Evolutionary conservation across 2,888 invertebrate species (phyloP), one percentile per base, ranked within the genome.

Genomic region (Galeopsomyia nigrocyanea): DNA sequence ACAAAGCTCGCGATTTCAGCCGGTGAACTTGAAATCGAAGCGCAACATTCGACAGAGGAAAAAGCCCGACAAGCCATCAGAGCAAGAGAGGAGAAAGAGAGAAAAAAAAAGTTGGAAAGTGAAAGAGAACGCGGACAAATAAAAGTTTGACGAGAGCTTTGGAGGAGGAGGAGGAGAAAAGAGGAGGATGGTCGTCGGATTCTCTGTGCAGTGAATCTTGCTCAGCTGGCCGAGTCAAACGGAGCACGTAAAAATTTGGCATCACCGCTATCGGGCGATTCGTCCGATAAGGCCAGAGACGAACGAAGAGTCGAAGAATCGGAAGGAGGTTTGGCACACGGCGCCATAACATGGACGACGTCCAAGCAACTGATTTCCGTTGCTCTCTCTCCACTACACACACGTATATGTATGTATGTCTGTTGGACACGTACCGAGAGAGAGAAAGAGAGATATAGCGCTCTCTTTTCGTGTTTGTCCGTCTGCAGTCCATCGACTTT

Each of bases 361-460:
- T 81, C 82, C 82, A 82, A 81, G 77, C 80, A 77, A 79, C 82
- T 82, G 82, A 82, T 82, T 82, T 81, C 77, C 79, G 76, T 39
- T 39, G 39, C 67, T 77, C 73, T 31, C 5, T 5, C n/a, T 50
- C 55, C 49, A 22, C 16, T 22, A 9, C 31, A 10, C 57, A 9
- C 26, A 74, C 77, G 77, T 74, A 55, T 71, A 50, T 68, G 68
- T 63, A 61, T 55, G 22, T 22, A 22, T 21, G 22, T 55, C 55
- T 19, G 55, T 17, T 26, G 51, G 51, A 22, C n/a, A 13, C 60
- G 47, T 10, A 50, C 17, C 2, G 9, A 26, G 26, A 26, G 26
- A 26, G 26, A 26, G 26, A 26, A 5, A 26, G 26, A 26, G 7
- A 49, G 47, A 22, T 50, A 19, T 49, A 39, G 39, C 21, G 10